phyloP scores from a whole-genome alignment of 2,113 vertebrate genomes.

The Psittacus erithacus region DNA sequence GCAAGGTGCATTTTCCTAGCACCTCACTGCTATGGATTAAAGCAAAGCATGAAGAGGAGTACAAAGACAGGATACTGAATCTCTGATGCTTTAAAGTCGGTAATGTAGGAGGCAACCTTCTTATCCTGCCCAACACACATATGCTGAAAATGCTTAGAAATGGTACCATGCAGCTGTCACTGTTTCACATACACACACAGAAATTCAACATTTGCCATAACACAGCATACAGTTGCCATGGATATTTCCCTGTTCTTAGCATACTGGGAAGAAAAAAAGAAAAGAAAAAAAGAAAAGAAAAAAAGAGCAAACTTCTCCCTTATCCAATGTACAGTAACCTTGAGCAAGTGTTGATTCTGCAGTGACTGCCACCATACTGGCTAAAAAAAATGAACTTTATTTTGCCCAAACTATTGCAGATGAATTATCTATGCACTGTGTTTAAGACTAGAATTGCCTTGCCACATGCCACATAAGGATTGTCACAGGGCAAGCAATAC shows the following conservation, averaged over 20 bases:
- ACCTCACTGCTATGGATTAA: slow-evolving; percentile 21
- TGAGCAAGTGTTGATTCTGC: background rate
- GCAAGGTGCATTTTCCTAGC: background rate
- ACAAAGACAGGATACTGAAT: background rate
- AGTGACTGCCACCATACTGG: background rate
- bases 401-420: background rate
- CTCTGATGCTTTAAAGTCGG: background rate
- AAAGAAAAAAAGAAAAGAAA: background rate
- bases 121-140: background rate
- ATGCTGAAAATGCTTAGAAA: background rate
- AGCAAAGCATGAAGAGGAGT: background rate
- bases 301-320: background rate
- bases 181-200: background rate
- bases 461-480: background rate
- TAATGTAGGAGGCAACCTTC: background rate
- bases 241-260: slow-evolving; percentile 17
- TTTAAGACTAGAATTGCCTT: background rate
- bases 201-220: slow-evolving; percentile 22
- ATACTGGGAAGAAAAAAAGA: background rate
- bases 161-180: slow-evolving; percentile 1
- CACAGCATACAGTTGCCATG: slow-evolving; percentile 34
- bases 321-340: background rate
- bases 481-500: background rate
- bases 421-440: background rate
- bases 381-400: background rate